Evolutionary conservation across 2,888 invertebrate genomes (phyloP), one percentile per base, ranked within the genome.

Genomic region (Melanostoma mellinum): DNA sequence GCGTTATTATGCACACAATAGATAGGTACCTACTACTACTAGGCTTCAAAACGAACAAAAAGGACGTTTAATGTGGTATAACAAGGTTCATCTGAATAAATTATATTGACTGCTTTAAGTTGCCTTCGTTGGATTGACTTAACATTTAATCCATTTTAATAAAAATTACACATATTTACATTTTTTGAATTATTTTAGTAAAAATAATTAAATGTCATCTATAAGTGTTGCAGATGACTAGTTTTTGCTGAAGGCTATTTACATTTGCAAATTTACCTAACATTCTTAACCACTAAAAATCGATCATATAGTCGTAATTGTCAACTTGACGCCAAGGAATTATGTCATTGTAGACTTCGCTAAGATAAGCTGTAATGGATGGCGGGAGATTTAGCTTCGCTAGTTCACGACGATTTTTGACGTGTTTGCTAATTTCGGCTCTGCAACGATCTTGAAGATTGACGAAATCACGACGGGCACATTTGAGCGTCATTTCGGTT

Each of bases 401-500:
- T 63, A 94, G 89, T 86, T 93, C 93, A 53, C 90, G 89, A 67
- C 92, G 92, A 48, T 90, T 90, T 61, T 90, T 91, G 6, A 94
- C 88, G 58, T 92, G 90, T 68, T 93, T 93, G 76, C 94, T 92
- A 85, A 95, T 94, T 68, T 93, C 93, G 0, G 93, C 93, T 32
- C 94, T 91, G 88, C 94, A 94, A 46, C 94, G 92, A 90, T 95
- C 95, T 88, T 95, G 95, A 4, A 95, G 92, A 88, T 93, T 94
- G 1, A 93, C 92, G 88, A 94, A 95, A 87, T 94, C 94, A 48
- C 94, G 90, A 81, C 93, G 92, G 86, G 93, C 93, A 36, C 91
- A 90, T 38, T 92, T 93, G 20, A 95, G 89, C 0, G 93, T 93
- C 94, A 95, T 95, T 90, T 95, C 94, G 2, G 95, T 95, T 90